phyloP scores from a whole-genome alignment of 2,888 invertebrate species.

The Trichopoda pennipes region DNA sequence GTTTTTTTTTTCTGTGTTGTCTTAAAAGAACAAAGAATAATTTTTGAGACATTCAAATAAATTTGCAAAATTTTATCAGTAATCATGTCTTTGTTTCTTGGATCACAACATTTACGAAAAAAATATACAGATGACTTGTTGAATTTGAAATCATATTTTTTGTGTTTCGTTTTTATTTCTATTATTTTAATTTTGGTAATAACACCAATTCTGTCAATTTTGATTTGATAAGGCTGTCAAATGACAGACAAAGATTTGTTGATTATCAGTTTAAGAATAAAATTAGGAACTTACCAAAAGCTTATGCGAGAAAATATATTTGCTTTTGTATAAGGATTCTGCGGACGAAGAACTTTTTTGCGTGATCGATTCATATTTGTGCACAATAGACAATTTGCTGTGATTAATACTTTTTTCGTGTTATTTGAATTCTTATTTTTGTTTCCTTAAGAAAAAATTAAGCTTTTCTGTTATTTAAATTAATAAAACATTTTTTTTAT shows the following conservation, averaged over 20 bases:
- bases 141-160: neutral
- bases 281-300: conserved; percentile 84
- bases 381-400: neutral
- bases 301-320: conserved; percentile 84
- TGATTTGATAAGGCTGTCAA: conserved; percentile 20
- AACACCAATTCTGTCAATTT: conserved; percentile 27
- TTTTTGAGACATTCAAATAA: neutral
- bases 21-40: neutral
- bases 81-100: neutral
- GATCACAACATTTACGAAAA: neutral
- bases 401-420: conserved; percentile 23
- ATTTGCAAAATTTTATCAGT: conserved; percentile 23
- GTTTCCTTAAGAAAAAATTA: neutral
- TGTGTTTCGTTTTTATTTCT: neutral
- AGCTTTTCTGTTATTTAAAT: neutral
- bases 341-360: conserved; percentile 81
- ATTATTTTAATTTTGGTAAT: neutral
- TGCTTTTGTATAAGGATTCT: conserved; percentile 85
- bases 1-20: neutral
- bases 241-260: conserved; percentile 1
- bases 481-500: conserved; percentile 37
- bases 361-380: conserved; percentile 78
- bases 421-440: neutral
- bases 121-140: neutral
- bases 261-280: neutral